Evolutionary conservation across 1,140 invertebrate species (phyloP).

Genomic region (Apis mellifera): Amel_HAv3.1 CM009931.2:25869001-25869500

Average conservation of each 20-base stretch:
- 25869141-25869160: no score
- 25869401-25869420: no score
- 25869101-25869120: not conserved
- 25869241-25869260: not conserved
- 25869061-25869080: not conserved
- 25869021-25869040: not conserved
- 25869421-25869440: no score
- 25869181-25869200: not conserved
- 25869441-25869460: no score
- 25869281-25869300: conserved; percentile 31
- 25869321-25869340: not conserved
- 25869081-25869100: not conserved
- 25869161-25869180: not conserved
- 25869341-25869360: not conserved
- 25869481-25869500: not conserved
- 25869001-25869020: conserved; percentile 18
- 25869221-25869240: not conserved
- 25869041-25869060: not conserved
- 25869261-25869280: conserved; percentile 24
- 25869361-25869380: no score
- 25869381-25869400: no score
- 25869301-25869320: not conserved
- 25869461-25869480: no score
- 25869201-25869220: not conserved
- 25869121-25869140: not conserved